Evolutionary conservation across 2,113 vertebrate genomes (phyloP).

Genomic region (Nesoenas mayeri): DNA sequence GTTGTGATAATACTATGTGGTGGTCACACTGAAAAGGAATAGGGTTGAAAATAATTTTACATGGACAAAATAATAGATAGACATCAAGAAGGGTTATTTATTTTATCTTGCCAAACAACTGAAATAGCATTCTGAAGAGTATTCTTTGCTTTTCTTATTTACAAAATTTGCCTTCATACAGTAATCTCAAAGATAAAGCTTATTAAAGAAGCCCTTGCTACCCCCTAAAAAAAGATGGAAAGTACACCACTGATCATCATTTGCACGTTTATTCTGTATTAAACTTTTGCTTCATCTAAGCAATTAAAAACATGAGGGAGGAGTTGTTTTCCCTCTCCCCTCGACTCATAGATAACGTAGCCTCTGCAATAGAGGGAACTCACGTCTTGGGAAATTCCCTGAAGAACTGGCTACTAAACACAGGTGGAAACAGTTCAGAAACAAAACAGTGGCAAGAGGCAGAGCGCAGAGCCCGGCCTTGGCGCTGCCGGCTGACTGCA

Average conservation of each 20-base stretch:
- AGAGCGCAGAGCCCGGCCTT: neutral
- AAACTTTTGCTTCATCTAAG: neutral
- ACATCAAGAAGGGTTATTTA: neutral
- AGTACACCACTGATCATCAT: neutral
- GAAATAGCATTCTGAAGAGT: neutral
- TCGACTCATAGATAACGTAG: rapidly evolving
- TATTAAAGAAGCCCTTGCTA: neutral
- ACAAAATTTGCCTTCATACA: too few relatives aligned
- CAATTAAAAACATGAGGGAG: neutral
- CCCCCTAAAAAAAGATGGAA: neutral
- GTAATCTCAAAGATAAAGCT: neutral
- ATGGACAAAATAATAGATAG: neutral
- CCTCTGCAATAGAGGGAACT: neutral
- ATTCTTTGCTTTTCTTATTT: neutral
- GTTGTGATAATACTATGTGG: neutral
- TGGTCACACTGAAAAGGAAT: neutral
- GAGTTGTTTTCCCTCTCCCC: neutral
- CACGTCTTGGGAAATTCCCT: neutral
- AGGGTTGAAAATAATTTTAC: neutral
- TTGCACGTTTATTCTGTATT: neutral
- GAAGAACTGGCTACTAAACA: neutral
- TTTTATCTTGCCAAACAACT: neutral
- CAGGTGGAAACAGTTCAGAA: neutral
- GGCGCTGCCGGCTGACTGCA: neutral
- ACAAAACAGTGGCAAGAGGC: neutral